Percentiles rank a stretch among this genome's conserved stretches.
Evolutionary conservation across 2,113 vertebrate species (phyloP).

Genomic region (Mastomys coucha): DNA sequence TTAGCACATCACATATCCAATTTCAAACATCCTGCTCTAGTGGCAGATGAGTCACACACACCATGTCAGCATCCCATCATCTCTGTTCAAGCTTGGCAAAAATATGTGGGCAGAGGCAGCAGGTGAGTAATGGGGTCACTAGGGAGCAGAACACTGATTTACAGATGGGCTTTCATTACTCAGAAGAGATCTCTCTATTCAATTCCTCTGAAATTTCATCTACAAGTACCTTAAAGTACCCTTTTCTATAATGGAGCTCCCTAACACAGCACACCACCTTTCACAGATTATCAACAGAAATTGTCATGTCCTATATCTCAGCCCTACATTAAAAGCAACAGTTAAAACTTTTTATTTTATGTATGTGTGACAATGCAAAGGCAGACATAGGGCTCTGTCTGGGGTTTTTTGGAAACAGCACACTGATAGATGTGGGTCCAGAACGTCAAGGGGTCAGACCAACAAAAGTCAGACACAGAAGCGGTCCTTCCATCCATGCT

Average conservation of each 20-base stretch:
- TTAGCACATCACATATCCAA: background rate
- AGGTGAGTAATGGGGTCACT: background rate
- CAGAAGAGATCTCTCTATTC: background rate
- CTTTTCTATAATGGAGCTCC: background rate
- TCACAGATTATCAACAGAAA: background rate
- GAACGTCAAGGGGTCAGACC: background rate
- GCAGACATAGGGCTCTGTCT: background rate
- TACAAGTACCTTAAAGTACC: background rate
- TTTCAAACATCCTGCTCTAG: background rate
- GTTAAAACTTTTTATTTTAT: background rate
- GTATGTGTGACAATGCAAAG: background rate
- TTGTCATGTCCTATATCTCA: background rate
- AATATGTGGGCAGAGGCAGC: background rate
- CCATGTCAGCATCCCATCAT: background rate
- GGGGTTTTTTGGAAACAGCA: background rate
- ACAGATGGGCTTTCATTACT: background rate
- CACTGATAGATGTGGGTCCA: background rate
- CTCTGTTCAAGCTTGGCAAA: slow-evolving; percentile 3
- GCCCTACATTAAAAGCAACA: background rate
- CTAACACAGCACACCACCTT: background rate
- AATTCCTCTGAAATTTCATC: slow-evolving; percentile 8
- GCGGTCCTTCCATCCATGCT: rapidly evolving
- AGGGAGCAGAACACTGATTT: background rate
- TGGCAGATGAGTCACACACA: slow-evolving; percentile 20
- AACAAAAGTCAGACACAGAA: background rate